Conservation (phyloP, 2,113 vertebrate genomes). For the Hirundichthys speculiger region DNA sequence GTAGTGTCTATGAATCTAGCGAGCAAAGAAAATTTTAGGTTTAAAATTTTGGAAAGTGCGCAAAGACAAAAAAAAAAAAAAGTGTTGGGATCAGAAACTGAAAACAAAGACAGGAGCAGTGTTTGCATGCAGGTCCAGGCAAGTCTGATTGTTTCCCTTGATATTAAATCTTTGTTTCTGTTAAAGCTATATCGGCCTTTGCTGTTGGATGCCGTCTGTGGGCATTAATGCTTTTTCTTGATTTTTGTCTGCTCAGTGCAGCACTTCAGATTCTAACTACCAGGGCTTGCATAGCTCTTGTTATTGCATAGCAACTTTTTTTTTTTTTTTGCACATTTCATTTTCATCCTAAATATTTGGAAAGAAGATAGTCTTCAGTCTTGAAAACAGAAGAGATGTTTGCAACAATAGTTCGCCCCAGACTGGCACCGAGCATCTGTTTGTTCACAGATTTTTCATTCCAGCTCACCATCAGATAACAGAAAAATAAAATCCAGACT, state of each 20-base stretch:
- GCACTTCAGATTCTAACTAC: not conserved
- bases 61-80: not conserved
- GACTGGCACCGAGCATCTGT: constrained; percentile 11
- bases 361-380: constrained; percentile 13
- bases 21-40: constrained; percentile 12
- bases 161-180: too few species aligned
- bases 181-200: too few species aligned
- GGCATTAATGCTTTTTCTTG: too few species aligned
- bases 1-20: constrained; percentile 1
- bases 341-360: constrained; percentile 28
- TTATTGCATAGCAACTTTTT: constrained; percentile 9
- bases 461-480: constrained; percentile 63
- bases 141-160: not conserved
- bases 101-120: not conserved
- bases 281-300: too few species aligned
- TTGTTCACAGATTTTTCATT: constrained; percentile 21
- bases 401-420: not conserved
- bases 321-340: constrained; percentile 38
- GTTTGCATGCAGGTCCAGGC: not conserved
- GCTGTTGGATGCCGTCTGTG: too few species aligned
- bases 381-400: constrained; percentile 17
- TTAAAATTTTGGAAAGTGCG: not conserved
- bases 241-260: not conserved
- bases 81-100: not conserved
- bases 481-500: constrained; percentile 40